These are phyloP conservation scores for Tenebrio molitor DNA, from an alignment of 1,140 invertebrate genomes.

Conservation along the genomic window DNA sequence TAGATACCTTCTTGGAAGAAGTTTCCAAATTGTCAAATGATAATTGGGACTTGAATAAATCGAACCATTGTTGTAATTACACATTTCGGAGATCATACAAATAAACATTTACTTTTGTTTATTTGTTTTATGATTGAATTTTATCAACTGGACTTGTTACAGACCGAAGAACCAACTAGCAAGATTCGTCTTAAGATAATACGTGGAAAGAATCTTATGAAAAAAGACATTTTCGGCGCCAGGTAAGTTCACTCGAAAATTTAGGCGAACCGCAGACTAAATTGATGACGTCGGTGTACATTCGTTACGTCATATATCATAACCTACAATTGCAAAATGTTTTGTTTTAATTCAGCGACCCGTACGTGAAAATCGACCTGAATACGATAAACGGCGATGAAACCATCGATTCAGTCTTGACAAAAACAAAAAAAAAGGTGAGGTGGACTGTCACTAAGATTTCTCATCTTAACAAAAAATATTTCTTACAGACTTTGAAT, in stretches of 20 bases:
- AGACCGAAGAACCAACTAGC: slow-evolving; percentile 82
- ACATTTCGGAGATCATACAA: no score
- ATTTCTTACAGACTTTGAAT: slow-evolving; percentile 86
- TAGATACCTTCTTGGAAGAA: neutral
- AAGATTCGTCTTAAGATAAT: slow-evolving; percentile 86
- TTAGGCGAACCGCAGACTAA: neutral
- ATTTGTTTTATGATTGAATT: neutral
- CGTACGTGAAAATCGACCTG: slow-evolving; percentile 94
- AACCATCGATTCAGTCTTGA: slow-evolving; percentile 92
- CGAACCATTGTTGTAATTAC: no score
- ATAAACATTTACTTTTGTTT: neutral
- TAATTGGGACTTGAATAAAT: no score
- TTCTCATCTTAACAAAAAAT: slow-evolving; percentile 26
- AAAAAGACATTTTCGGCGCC: slow-evolving; percentile 98
- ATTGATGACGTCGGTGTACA: neutral
- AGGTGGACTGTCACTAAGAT: slow-evolving; percentile 46
- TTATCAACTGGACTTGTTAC: slow-evolving; percentile 59
- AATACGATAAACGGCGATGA: slow-evolving; percentile 86
- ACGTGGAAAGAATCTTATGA: slow-evolving; percentile 90
- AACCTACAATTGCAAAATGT: no score
- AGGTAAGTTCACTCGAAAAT: slow-evolving; percentile 77
- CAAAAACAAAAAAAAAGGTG: slow-evolving; percentile 97
- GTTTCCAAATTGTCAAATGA: neutral
- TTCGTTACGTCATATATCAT: slow-evolving; percentile 17
- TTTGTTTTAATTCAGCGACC: slow-evolving; percentile 80